These are phyloP conservation scores for Bombus impatiens DNA, from an alignment of 1,140 invertebrate genomes.

Conservation along the genomic window DNA sequence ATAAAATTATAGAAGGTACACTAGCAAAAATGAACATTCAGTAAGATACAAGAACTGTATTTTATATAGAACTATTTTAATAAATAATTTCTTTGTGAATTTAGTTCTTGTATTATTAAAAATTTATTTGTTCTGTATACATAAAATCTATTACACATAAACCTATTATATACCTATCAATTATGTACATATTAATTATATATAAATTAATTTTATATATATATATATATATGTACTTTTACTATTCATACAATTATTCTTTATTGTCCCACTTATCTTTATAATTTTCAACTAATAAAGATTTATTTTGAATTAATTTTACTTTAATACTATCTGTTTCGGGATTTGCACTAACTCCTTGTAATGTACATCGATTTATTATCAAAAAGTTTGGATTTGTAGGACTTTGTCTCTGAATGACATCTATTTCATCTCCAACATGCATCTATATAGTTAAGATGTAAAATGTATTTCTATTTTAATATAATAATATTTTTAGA, in stretches of 20 bases:
- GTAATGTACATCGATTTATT: slow-evolving; percentile 84
- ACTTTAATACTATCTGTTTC: slow-evolving; percentile 80
- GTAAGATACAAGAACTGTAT: neutral
- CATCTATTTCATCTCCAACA: slow-evolving; percentile 86
- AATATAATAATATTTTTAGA: neutral
- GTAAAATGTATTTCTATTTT: slow-evolving; percentile 17
- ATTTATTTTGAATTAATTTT: slow-evolving; percentile 84
- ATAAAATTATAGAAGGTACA: slow-evolving; percentile 43
- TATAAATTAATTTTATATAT: neutral
- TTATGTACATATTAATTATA: neutral
- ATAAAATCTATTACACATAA: neutral
- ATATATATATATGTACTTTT: slow-evolving; percentile 5
- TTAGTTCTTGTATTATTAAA: neutral
- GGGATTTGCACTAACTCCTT: slow-evolving; percentile 76
- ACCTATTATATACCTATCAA: neutral
- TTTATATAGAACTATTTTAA: slow-evolving; percentile 12
- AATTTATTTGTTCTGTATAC: neutral
- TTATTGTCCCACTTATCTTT: slow-evolving; percentile 78
- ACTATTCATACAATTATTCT: neutral
- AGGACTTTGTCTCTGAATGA: slow-evolving; percentile 83
- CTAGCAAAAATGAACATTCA: neutral
- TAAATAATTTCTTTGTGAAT: neutral
- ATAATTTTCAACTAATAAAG: slow-evolving; percentile 86
- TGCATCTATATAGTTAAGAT: slow-evolving; percentile 76
- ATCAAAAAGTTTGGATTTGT: slow-evolving; percentile 85